phyloP scores from a whole-genome alignment of 2,113 vertebrate genomes.

The Dicerorhinus sumatrensis region DNA sequence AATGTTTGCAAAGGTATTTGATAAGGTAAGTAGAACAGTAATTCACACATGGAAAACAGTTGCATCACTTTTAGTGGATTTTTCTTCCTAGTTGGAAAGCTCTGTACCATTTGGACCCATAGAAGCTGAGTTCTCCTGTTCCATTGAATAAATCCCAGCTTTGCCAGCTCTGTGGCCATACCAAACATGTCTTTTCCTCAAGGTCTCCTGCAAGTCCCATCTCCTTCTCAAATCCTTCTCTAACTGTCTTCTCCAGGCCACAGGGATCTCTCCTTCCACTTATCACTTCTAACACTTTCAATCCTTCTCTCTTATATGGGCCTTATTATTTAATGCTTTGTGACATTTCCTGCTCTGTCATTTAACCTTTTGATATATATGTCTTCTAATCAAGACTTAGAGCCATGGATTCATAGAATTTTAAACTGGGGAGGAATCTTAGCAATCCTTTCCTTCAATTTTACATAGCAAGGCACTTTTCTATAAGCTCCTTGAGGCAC shows the following conservation, averaged over 20 bases:
- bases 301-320: not conserved
- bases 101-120: not conserved
- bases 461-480: not conserved
- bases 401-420: not conserved
- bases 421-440: not conserved
- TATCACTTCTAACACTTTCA: not conserved
- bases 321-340: not conserved
- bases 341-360: not conserved
- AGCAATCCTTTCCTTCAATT: not conserved
- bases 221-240: not conserved
- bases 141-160: not conserved
- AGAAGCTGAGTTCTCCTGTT: not conserved
- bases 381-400: constrained; percentile 6
- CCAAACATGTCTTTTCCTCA: not conserved
- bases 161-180: not conserved
- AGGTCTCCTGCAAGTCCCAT: not conserved
- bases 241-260: not conserved
- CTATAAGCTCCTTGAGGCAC: not conserved
- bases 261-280: not conserved
- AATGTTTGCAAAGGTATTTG: not conserved
- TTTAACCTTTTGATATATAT: not conserved
- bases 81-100: not conserved
- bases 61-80: not conserved
- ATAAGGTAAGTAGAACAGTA: not conserved
- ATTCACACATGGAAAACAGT: not conserved